Conservation (phyloP, 2,113 vertebrate genomes). For the Panthera leo region DNA sequence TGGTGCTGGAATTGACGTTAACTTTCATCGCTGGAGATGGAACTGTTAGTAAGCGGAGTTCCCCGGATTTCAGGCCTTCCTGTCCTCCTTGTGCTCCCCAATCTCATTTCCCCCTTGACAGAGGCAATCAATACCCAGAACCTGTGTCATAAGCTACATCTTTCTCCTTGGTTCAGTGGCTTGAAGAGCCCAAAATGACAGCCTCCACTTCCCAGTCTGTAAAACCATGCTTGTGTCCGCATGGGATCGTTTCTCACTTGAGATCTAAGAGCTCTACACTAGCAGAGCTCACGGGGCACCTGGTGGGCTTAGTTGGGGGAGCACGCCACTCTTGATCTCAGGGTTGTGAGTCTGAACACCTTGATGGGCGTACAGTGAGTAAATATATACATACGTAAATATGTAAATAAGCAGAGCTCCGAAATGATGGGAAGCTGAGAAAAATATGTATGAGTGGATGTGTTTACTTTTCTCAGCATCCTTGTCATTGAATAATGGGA, state of each 20-base stretch:
- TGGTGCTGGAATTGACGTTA: rapidly evolving
- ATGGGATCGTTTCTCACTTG: not conserved
- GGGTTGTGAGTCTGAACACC: not conserved
- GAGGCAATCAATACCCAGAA: not conserved
- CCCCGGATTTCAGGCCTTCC: not conserved
- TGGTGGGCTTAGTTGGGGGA: not conserved
- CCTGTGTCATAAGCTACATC: not conserved
- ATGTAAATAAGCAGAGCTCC: not conserved
- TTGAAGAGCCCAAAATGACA: not conserved
- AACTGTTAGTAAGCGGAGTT: not conserved
- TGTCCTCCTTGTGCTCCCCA: not conserved
- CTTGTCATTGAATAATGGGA: not conserved
- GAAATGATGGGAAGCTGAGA: not conserved
- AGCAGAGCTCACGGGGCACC: not conserved
- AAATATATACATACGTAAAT: not conserved
- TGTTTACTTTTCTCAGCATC: not conserved
- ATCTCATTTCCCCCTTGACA: not conserved
- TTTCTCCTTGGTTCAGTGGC: constrained; percentile 7
- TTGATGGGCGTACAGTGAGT: not conserved
- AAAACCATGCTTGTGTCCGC: not conserved
- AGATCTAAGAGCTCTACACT: not conserved
- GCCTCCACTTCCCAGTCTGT: not conserved
- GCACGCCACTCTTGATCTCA: not conserved
- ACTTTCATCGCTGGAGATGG: not conserved
- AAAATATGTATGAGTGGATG: not conserved